phyloP scores from a whole-genome alignment of 2,888 invertebrate genomes.

The Temnothorax ravouxi region DNA sequence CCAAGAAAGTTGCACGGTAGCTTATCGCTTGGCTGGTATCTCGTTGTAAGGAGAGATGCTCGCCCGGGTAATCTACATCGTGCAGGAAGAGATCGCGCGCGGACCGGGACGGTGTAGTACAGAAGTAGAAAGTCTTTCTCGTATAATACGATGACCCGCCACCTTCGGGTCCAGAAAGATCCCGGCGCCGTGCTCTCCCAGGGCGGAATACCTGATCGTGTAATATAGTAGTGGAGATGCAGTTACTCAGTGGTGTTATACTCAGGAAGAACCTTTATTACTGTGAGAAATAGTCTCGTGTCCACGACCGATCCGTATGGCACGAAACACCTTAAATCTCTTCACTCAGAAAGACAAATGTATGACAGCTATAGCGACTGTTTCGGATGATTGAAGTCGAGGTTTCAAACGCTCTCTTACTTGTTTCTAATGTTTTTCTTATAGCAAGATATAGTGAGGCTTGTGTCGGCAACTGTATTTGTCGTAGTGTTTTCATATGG shows the following conservation, averaged over 20 bases:
- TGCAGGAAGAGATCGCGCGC: slow-evolving; percentile 70
- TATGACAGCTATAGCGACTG: neutral
- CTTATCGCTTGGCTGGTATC: slow-evolving; percentile 74
- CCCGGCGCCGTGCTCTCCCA: slow-evolving; percentile 47
- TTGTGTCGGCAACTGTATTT: neutral
- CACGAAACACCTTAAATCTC: neutral
- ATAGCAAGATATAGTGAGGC: neutral
- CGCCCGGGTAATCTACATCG: slow-evolving; percentile 73
- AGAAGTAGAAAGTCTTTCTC: slow-evolving; percentile 78
- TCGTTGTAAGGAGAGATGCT: slow-evolving; percentile 75
- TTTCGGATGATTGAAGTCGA: neutral
- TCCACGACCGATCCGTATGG: slow-evolving; percentile 32
- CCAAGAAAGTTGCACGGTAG: slow-evolving; percentile 71
- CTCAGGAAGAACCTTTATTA: slow-evolving; percentile 67
- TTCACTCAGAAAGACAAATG: neutral
- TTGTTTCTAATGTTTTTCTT: neutral
- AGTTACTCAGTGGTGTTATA: slow-evolving; percentile 56
- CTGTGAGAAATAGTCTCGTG: slow-evolving; percentile 69
- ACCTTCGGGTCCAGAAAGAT: slow-evolving; percentile 66
- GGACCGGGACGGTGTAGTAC: slow-evolving; percentile 62
- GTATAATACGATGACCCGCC: slow-evolving; percentile 72
- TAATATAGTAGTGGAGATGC: slow-evolving; percentile 69
- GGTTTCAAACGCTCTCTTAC: neutral
- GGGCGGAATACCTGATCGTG: slow-evolving; percentile 57
- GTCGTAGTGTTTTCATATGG: neutral